phyloP scores from a whole-genome alignment of 2,113 vertebrate species.

The Percina caprodes region DNA sequence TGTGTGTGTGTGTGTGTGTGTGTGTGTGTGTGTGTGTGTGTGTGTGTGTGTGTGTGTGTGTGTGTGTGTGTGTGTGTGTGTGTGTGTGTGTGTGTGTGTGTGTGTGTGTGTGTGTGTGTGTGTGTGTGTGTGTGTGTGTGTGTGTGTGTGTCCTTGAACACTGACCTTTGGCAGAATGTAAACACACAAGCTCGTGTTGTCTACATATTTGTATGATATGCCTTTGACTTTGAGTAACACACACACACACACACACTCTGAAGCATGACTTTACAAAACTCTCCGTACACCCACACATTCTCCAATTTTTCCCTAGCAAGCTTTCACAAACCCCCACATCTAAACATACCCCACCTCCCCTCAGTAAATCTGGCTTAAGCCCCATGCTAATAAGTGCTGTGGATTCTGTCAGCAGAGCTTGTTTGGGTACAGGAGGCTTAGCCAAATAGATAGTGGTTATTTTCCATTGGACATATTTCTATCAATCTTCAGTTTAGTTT shows the following conservation, averaged over 20 bases:
- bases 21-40: too few species aligned
- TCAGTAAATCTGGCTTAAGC: slow-evolving; percentile 30
- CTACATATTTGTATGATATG: background rate
- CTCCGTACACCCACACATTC: slow-evolving; percentile 14
- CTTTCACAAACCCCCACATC: slow-evolving; percentile 17
- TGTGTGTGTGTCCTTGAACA: too few species aligned
- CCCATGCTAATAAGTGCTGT: slow-evolving; percentile 45
- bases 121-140: too few species aligned
- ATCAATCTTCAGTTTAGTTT: slow-evolving; percentile 1
- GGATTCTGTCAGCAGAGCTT: slow-evolving; percentile 53
- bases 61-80: too few species aligned
- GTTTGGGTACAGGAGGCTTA: slow-evolving; percentile 51
- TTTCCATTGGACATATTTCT: slow-evolving; percentile 33
- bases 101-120: too few species aligned
- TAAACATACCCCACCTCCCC: slow-evolving; percentile 6
- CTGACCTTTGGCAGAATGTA: too few species aligned
- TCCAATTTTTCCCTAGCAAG: background rate
- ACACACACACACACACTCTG: background rate
- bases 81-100: too few species aligned
- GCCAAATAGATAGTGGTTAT: slow-evolving; percentile 29
- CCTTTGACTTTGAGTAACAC: slow-evolving; percentile 20
- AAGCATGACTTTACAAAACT: slow-evolving; percentile 17
- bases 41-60: too few species aligned
- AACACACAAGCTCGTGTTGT: background rate
- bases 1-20: too few species aligned